Percentiles rank a stretch among this genome's conserved stretches.
Conservation (phyloP, 2,113 vertebrate species). For the Pygoscelis antarcticus region DNA sequence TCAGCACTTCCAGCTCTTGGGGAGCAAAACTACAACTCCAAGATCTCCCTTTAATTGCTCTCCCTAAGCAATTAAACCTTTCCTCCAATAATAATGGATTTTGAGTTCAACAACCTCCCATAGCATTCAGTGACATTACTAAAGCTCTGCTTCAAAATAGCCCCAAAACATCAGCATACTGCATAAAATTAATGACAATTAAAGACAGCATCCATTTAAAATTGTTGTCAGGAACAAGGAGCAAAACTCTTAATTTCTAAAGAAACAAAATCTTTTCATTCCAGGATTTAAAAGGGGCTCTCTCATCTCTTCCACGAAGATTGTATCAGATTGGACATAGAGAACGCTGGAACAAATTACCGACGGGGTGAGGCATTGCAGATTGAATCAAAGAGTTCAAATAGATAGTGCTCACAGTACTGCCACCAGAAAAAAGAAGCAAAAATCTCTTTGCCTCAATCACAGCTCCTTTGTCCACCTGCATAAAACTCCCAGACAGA, state of each 20-base stretch:
- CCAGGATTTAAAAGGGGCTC: neutral
- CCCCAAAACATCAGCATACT: neutral
- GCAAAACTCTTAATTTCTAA: neutral
- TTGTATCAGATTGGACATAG: neutral
- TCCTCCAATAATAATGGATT: neutral
- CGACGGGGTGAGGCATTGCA: neutral
- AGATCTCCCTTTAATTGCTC: neutral
- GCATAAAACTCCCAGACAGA: constrained; percentile 9
- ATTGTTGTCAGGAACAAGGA: neutral
- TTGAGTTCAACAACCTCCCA: neutral
- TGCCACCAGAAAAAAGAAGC: neutral
- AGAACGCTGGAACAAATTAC: neutral
- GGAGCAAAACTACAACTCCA: neutral
- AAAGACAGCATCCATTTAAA: neutral
- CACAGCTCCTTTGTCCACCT: constrained; percentile 59
- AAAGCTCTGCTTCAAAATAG: neutral
- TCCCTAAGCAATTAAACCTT: neutral
- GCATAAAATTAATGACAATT: neutral
- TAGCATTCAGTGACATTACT: neutral
- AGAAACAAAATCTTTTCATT: neutral
- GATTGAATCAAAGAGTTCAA: constrained; percentile 14
- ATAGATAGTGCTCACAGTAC: neutral
- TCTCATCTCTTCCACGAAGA: neutral
- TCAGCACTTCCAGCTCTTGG: neutral
- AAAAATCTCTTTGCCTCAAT: constrained; percentile 39